These are phyloP conservation scores for Euwallacea fornicatus DNA, from an alignment of 1,140 invertebrate species.

Conservation along the genomic window DNA sequence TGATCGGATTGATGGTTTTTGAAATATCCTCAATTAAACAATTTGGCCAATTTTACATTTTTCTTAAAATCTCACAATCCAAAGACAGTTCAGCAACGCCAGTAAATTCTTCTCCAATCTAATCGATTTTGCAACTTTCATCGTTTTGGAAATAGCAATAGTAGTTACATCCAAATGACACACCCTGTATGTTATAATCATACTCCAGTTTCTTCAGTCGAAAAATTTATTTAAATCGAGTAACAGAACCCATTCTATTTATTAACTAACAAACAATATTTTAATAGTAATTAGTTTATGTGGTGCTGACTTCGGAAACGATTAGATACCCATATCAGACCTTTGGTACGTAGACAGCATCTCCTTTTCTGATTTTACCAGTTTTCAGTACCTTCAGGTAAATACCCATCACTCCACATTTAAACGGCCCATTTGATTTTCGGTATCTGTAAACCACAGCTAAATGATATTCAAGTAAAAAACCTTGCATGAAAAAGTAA, in stretches of 20 bases:
- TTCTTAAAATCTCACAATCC: no score
- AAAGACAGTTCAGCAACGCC: no score
- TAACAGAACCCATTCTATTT: not conserved
- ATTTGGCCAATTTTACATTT: no score
- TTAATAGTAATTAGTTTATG: not conserved
- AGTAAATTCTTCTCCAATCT: no score
- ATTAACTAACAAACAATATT: not conserved
- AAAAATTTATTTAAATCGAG: not conserved
- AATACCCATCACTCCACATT: slow-evolving; percentile 42
- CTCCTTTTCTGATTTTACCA: slow-evolving; percentile 43
- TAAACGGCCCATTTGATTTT: slow-evolving; percentile 38
- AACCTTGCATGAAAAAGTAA: not conserved
- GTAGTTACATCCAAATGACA: no score
- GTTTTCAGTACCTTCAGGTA: slow-evolving; percentile 42
- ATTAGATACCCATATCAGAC: not conserved
- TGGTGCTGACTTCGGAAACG: not conserved
- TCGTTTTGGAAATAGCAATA: no score
- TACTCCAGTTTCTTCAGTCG: no score
- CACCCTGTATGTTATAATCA: no score
- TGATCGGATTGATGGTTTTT: no score
- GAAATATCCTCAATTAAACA: no score
- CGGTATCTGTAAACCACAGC: slow-evolving; percentile 43
- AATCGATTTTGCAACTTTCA: no score
- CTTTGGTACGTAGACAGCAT: slow-evolving; percentile 43
- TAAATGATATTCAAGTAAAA: slow-evolving; percentile 5